Conservation (phyloP, 2,113 vertebrate genomes). For the Protobothrops mucrosquamatus region DNA sequence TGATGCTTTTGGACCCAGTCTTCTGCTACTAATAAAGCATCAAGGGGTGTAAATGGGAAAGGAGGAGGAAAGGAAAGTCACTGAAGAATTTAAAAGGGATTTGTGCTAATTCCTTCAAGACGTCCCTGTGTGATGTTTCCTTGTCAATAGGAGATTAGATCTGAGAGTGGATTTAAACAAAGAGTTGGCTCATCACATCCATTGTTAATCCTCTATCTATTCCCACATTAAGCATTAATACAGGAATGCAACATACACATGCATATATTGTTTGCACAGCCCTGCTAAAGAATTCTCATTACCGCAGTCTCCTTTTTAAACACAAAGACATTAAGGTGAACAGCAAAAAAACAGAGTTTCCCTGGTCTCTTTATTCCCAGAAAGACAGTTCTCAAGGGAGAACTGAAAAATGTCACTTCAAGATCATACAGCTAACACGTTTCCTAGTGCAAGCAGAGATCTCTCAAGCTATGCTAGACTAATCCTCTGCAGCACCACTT, state of each 20-base stretch:
- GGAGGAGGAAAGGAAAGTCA: slow-evolving; percentile 16
- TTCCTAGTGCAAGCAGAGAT: slow-evolving; percentile 9
- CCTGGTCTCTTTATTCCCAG: neutral
- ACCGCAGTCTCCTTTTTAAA: neutral
- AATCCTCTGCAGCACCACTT: neutral
- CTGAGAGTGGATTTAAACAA: slow-evolving; percentile 54
- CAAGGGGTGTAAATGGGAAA: neutral
- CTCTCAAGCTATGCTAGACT: fast-evolving
- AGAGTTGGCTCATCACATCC: slow-evolving; percentile 34
- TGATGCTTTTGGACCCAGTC: slow-evolving; percentile 47
- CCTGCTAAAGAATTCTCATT: neutral
- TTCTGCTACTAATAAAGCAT: slow-evolving; percentile 32
- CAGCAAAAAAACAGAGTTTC: slow-evolving; percentile 12
- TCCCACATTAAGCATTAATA: slow-evolving; percentile 50
- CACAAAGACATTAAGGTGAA: neutral
- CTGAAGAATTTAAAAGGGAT: slow-evolving; percentile 60
- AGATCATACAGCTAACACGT: neutral
- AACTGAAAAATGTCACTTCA: neutral
- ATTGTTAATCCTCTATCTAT: slow-evolving; percentile 59
- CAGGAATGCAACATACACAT: slow-evolving; percentile 1
- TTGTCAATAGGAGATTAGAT: slow-evolving; percentile 70
- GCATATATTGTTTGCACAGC: neutral
- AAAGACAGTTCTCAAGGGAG: neutral
- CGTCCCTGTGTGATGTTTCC: slow-evolving; percentile 51
- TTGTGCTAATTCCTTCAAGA: slow-evolving; percentile 68